These are phyloP conservation scores for Acrobasis suavella DNA, from an alignment of 2,888 invertebrate genomes.

Conservation along the genomic window DNA sequence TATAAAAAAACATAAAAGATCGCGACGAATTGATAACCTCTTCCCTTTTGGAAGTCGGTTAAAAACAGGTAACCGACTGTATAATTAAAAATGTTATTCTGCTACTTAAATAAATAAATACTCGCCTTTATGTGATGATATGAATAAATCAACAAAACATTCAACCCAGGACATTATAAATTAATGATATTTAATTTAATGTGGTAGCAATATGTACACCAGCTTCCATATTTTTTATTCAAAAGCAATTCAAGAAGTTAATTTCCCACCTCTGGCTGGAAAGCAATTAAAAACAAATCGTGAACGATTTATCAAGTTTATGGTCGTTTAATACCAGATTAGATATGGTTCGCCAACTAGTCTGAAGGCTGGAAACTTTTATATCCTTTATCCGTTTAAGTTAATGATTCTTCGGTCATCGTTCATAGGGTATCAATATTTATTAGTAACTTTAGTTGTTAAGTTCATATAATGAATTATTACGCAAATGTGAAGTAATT, in stretches of 20 bases:
- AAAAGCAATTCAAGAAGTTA: neutral
- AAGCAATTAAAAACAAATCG: slow-evolving; percentile 18
- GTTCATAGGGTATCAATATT: neutral
- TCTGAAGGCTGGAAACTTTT: slow-evolving; percentile 4
- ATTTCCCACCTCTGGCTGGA: slow-evolving; percentile 12
- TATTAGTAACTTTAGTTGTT: no score
- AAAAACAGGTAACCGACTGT: no score
- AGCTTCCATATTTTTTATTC: neutral
- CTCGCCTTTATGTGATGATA: no score
- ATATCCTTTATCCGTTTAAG: slow-evolving; percentile 7
- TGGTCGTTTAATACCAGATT: slow-evolving; percentile 14
- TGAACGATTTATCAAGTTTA: slow-evolving; percentile 17
- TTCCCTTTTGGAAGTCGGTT: no score
- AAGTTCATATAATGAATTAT: no score
- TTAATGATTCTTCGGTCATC: neutral
- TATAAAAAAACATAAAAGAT: no score
- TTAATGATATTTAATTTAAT: neutral
- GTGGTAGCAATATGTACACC: neutral
- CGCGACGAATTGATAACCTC: no score
- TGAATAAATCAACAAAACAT: no score
- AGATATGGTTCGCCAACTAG: slow-evolving; percentile 11
- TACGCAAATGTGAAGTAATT: no score
- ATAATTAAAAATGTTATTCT: no score
- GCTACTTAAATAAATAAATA: no score
- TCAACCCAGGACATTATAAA: no score